Conservation (phyloP, 2,888 invertebrate species). For the Hydraecia micacea region DNA sequence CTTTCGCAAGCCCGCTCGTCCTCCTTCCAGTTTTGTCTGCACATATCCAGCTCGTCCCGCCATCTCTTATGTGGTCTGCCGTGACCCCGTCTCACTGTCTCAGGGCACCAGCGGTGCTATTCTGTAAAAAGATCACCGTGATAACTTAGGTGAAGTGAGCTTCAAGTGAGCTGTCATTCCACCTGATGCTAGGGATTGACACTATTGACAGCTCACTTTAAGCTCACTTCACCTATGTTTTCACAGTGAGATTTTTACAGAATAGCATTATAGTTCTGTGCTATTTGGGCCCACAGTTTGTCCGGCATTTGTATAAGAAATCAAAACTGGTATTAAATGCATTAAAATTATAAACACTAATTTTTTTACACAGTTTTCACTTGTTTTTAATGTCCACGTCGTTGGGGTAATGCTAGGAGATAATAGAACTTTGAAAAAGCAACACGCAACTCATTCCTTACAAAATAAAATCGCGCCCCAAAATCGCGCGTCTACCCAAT, state of each 20-base stretch:
- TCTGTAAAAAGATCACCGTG: too few relatives aligned
- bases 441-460: background rate
- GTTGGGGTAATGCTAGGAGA: too few relatives aligned
- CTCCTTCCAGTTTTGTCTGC: background rate
- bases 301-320: background rate
- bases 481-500: constrained; percentile 71
- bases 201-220: too few relatives aligned
- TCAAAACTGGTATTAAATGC: background rate
- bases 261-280: too few relatives aligned
- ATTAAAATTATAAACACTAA: background rate
- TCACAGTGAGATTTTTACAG: too few relatives aligned
- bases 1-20: background rate
- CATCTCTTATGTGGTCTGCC: background rate
- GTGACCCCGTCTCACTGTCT: background rate
- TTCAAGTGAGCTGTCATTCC: too few relatives aligned
- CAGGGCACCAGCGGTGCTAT: background rate
- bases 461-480: background rate
- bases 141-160: too few relatives aligned
- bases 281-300: background rate
- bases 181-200: too few relatives aligned
- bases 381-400: background rate
- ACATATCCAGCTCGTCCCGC: background rate
- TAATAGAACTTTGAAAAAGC: background rate
- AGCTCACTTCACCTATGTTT: too few relatives aligned
- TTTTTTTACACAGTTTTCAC: background rate